Percentiles rank a stretch among this genome's conserved stretches.
phyloP scores from a whole-genome alignment of 2,888 invertebrate species.

The Caenorhabditis wallacei region DNA sequence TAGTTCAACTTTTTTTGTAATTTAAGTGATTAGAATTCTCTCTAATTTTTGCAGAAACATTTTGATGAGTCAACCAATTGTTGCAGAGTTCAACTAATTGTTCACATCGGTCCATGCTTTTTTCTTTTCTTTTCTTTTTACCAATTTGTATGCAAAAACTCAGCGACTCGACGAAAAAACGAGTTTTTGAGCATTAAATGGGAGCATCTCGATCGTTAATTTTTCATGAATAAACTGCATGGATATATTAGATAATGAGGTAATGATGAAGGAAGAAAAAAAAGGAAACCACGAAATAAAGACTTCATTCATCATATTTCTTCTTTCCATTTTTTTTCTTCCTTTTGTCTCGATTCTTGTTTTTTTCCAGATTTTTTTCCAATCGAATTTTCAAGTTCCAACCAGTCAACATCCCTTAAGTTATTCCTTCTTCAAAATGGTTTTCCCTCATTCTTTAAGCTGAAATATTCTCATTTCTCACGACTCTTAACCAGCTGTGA shows the following conservation, averaged over 20 bases:
- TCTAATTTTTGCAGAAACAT: slow-evolving; percentile 19
- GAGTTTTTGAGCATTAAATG: slow-evolving; percentile 32
- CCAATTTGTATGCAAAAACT: slow-evolving; percentile 62
- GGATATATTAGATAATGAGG: slow-evolving; percentile 57
- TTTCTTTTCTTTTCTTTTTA: slow-evolving; percentile 3
- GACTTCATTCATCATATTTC: neutral
- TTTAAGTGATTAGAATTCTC: slow-evolving; percentile 6
- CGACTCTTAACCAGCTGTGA: slow-evolving; percentile 54
- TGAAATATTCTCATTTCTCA: slow-evolving; percentile 47
- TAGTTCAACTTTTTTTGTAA: neutral
- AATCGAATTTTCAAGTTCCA: slow-evolving; percentile 15
- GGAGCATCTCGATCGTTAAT: slow-evolving; percentile 45
- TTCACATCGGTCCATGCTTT: neutral
- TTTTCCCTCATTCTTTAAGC: slow-evolving; percentile 15
- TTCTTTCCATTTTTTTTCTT: slow-evolving; percentile 6
- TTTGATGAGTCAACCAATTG: slow-evolving; percentile 36
- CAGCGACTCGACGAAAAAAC: slow-evolving; percentile 11
- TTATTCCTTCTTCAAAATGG: neutral
- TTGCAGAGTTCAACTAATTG: slow-evolving; percentile 40
- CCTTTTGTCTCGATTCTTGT: slow-evolving; percentile 18
- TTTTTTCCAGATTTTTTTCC: slow-evolving; percentile 18
- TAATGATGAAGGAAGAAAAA: slow-evolving; percentile 16
- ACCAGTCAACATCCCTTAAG: slow-evolving; percentile 6
- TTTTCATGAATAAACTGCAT: slow-evolving; percentile 60
- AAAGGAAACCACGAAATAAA: slow-evolving; percentile 4